Evolutionary conservation across 2,797 vertebrate genomes (phyloP).

Genomic region (Nasua narica): DNA sequence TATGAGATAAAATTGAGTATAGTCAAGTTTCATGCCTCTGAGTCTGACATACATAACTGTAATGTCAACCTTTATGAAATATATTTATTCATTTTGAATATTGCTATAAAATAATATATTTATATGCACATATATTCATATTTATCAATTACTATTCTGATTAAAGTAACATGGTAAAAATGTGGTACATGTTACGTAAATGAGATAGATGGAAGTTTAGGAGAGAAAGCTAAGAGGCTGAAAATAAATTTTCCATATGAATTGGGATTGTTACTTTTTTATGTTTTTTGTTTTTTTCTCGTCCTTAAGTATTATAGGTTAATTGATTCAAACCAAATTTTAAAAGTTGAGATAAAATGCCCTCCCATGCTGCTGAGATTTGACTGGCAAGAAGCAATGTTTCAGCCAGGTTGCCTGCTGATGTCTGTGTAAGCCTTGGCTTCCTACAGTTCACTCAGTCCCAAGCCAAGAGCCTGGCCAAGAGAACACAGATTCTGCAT

Average conservation of each 20-base stretch:
- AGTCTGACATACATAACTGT: not conserved
- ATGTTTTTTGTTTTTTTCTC: not conserved
- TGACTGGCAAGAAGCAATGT: not conserved
- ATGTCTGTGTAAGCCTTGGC: not conserved
- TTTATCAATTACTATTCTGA: not conserved
- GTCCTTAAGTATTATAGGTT: not conserved
- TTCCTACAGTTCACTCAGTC: not conserved
- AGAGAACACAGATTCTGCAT: not conserved
- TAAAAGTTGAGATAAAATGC: not conserved
- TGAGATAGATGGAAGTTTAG: not conserved
- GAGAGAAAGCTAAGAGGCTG: not conserved
- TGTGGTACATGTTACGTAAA: not conserved
- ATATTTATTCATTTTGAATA: not conserved
- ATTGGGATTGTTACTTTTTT: not conserved
- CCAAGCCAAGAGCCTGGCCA: not conserved
- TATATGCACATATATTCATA: not conserved
- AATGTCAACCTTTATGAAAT: not conserved
- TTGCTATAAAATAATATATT: not conserved
- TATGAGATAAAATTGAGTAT: not conserved
- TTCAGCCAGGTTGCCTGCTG: not conserved
- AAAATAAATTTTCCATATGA: not conserved
- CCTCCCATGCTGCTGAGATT: not conserved
- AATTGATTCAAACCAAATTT: slow-evolving; percentile 33
- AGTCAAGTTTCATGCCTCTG: not conserved
- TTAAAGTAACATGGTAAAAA: not conserved